Conservation (phyloP, 1,140 invertebrate genomes). For the Drosophila willistoni region DNA sequence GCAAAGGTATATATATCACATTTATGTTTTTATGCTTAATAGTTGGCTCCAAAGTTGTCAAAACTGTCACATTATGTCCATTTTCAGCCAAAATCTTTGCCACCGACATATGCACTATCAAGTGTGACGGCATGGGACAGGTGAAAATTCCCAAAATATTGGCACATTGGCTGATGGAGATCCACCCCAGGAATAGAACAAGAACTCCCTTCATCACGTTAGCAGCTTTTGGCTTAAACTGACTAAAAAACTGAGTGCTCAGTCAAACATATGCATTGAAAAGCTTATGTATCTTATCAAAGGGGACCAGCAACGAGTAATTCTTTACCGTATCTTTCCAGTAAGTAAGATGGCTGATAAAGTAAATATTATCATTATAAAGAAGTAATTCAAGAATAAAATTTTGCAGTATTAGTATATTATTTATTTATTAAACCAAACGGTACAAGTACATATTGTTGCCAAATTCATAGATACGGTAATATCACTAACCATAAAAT, state of each 20-base stretch:
- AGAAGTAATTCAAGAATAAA: no score
- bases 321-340: no score
- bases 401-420: no score
- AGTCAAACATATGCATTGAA: not conserved
- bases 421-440: no score
- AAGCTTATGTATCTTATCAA: not conserved
- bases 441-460: no score
- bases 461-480: no score
- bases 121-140: slow-evolving; percentile 55
- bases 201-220: not conserved
- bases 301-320: no score
- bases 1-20: slow-evolving; percentile 29
- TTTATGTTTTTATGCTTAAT: slow-evolving; percentile 55
- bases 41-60: slow-evolving; percentile 48
- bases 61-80: slow-evolving; percentile 71
- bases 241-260: not conserved
- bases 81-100: slow-evolving; percentile 56
- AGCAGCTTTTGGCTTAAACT: not conserved
- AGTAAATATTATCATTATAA: no score
- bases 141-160: slow-evolving; percentile 68
- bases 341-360: no score
- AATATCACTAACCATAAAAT: no score
- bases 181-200: not conserved
- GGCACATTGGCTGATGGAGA: slow-evolving; percentile 24
- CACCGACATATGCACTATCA: slow-evolving; percentile 68